Conservation (phyloP, 2,113 vertebrate genomes). For the Planiliza haematocheilus region DNA sequence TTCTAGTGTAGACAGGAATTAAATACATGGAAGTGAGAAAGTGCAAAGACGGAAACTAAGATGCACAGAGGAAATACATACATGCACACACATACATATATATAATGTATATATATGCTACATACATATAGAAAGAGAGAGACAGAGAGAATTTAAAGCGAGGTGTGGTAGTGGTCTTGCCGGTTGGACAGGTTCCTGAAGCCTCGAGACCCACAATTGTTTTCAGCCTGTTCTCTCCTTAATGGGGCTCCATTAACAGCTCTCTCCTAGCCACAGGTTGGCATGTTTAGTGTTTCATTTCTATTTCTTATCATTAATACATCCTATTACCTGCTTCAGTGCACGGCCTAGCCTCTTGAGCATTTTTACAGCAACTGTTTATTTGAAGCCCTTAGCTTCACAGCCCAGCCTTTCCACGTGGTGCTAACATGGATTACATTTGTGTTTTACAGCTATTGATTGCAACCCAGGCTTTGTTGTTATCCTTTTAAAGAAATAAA, state of each 20-base stretch:
- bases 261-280: conserved; percentile 7
- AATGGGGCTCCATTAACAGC: conserved; percentile 29
- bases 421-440: background rate
- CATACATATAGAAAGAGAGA: background rate
- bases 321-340: background rate
- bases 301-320: background rate
- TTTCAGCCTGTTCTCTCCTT: background rate
- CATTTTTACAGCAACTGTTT: no score
- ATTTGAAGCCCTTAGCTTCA: no score
- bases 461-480: no score
- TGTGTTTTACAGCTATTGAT: background rate
- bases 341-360: no score
- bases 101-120: background rate
- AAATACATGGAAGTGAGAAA: conserved; percentile 27
- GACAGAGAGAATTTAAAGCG: background rate
- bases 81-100: background rate
- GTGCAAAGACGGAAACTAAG: conserved; percentile 4
- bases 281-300: background rate
- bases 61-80: background rate
- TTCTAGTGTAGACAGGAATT: conserved; percentile 40
- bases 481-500: no score
- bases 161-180: conserved; percentile 33
- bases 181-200: conserved; percentile 38
- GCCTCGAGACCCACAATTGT: background rate
- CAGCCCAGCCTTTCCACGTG: no score